These are phyloP conservation scores for Sapajus apella DNA, from an alignment of 2,113 vertebrate genomes.

Conservation along the genomic window DNA sequence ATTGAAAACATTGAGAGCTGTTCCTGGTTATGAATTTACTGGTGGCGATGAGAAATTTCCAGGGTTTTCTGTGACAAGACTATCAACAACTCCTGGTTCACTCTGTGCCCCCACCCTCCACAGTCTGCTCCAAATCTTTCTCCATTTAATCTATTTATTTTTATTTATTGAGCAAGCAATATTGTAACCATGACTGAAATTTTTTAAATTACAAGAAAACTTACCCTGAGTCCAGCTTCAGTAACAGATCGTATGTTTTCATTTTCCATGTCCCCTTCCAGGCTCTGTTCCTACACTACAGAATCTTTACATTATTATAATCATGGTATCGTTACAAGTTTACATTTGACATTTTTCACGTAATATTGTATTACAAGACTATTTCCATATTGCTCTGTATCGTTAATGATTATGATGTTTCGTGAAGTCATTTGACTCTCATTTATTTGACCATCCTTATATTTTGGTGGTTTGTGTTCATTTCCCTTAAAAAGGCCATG, in stretches of 20 bases:
- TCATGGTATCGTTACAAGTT: constrained; percentile 51
- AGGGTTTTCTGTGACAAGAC: constrained; percentile 10
- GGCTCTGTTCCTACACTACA: constrained; percentile 19
- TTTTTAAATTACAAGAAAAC: constrained; percentile 63
- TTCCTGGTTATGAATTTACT: constrained; percentile 36
- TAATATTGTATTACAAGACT: constrained; percentile 15
- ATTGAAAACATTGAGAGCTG: constrained; percentile 38
- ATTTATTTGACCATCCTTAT: constrained; percentile 15
- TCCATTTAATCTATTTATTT: constrained; percentile 65
- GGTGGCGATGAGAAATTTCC: neutral
- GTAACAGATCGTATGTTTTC: constrained; percentile 51
- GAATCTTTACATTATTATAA: constrained; percentile 40
- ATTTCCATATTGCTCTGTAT: neutral
- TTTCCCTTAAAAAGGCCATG: neutral
- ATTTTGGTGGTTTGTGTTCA: neutral
- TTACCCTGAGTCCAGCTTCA: constrained; percentile 23
- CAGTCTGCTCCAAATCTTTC: constrained; percentile 62
- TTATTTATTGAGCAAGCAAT: constrained; percentile 66
- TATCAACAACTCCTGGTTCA: neutral
- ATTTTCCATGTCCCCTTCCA: constrained; percentile 58
- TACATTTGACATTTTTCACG: constrained; percentile 43
- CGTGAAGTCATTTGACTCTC: neutral
- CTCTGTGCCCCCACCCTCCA: neutral
- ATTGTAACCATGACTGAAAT: constrained; percentile 61
- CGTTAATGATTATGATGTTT: neutral